Base-by-base conservation (phyloP, 2,888 invertebrate species). In the Nephrocerus scutellatus region DNA sequence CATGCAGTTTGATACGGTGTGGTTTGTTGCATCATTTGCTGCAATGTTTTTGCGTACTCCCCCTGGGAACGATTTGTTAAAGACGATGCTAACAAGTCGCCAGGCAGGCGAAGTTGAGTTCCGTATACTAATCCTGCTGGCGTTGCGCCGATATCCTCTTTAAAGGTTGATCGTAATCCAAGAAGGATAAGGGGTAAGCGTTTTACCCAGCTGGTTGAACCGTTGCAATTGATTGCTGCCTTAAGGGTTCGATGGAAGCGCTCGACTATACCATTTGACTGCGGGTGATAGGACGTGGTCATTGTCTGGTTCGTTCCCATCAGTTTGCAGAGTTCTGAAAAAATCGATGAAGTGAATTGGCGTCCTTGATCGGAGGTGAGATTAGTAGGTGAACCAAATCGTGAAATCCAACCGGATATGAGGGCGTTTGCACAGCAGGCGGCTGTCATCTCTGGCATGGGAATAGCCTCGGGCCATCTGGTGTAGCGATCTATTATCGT, bases 331-430 rank as follows among this genome's bases (percentile, higher is more conserved):
- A 47, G 36, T 8, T 37, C 36, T 15, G 10, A 26, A n/a, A 47
- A 44, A 12, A 42, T n/a, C n/a, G n/a, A 4, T 6, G n/a, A 13
- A 10, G 38, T n/a, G 10, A 50, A 46, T 16, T 48, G 44, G 8
- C 41, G 14, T 8, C 43, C 49, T 21, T 43, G 36, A 16, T 50
- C 41, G 1, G 43, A 43, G 4, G 44, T 41, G 13, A 50, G 36
- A 10, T 24, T 28, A 6, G 20, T 6, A 9, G 43, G 47, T n/a
- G 42, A 35, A 6, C 43, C 47, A 30, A 44, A 48, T 5, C 44
- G 23, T 4, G 33, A 32, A 16, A 46, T 41, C 45, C 45, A 45
- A 20, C 22, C 30, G 4, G 21, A 35, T 3, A 32, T 22, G 6
- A 45, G 22, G 6, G 19, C 21, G 12, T n/a, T 7, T 18, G 35